Percentiles rank a stretch among this genome's conserved stretches.
These are phyloP conservation scores for Crenichthys baileyi DNA, from an alignment of 2,797 vertebrate species.

Conservation along the genomic window DNA sequence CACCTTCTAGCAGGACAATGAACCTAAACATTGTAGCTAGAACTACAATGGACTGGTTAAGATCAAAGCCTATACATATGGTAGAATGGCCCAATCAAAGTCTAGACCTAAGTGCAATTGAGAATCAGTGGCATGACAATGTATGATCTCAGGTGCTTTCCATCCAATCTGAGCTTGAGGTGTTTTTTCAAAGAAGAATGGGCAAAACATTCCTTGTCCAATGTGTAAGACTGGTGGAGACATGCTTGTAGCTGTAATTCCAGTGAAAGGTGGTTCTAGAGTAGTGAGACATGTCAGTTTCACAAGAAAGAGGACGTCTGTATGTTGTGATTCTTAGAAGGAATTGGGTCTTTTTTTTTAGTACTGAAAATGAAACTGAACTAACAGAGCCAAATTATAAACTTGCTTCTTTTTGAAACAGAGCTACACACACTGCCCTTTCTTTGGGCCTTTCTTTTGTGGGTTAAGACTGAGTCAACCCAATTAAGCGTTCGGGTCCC, in stretches of 20 bases:
- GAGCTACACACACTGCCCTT: background rate
- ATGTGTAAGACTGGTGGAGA: background rate
- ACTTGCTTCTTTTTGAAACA: slow-evolving; percentile 9
- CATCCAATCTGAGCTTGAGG: background rate
- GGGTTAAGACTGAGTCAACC: slow-evolving; percentile 13
- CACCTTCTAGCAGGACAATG: background rate
- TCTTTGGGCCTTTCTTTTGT: slow-evolving; percentile 20
- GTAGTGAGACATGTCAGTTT: background rate
- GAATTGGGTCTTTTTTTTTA: background rate
- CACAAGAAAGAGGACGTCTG: background rate
- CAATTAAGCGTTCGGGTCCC: slow-evolving; percentile 34
- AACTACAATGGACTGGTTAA: background rate
- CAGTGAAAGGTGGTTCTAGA: background rate
- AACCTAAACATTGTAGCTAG: no score
- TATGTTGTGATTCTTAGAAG: background rate
- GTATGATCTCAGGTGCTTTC: background rate
- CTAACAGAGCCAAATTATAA: background rate
- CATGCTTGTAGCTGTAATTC: background rate
- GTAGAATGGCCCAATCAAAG: background rate
- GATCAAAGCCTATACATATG: background rate
- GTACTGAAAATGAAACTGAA: background rate
- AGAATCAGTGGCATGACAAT: background rate
- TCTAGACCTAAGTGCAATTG: background rate
- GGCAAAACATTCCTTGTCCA: background rate
- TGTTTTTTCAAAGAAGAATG: background rate